Base-by-base conservation (phyloP, 2,797 vertebrate species). In the Fundulus diaphanus region DNA sequence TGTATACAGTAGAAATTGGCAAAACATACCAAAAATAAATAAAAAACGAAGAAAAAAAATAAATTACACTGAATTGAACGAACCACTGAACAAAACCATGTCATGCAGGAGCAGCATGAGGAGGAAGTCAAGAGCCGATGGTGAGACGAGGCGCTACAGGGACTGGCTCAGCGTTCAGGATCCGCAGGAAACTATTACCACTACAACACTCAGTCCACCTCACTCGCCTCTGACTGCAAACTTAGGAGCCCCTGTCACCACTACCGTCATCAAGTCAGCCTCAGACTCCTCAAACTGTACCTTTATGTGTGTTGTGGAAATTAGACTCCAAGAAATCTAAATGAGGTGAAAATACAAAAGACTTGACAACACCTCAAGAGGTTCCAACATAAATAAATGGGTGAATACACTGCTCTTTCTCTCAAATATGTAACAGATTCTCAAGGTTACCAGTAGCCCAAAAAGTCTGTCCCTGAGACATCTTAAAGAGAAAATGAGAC, bases 121-220 rank as follows among this genome's bases (percentile, higher is more conserved):
- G 79, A 89, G 87, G 85, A 85, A 71, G 85, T 76, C 78, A 61
- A 78, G 77, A 88, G 76, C 82, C 81, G 65, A 69, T 72, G 89
- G 87, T 86, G 90, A 85, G 89, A 90, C 76, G 46, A 88, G 85
- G 88, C 24, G 76, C 90, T 92, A 89, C 88, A 20, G 44, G 78
- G 84, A 95, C 94, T 96, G 95, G 95, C 95, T 96, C 95, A 96
- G 95, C 91, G 89, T 96, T 95, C 93, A 94, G 85, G 80, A 94
- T 95, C 92, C 89, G 95, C 95, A 96, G 95, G 95, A 96, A 96
- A 95, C 93, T 92, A 83, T 81, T 77, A 93, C 91, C 89, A 88
- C 87, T 84, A 92, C 90, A 89, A 78, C 89, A 82, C 89, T 95
- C 93, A 92, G 90, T 93, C 90, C 91, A 92, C 92, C 89, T 90